Evolutionary conservation across 2,888 invertebrate genomes (phyloP), one percentile per base, ranked within the genome.

Genomic region (Aplocera efformata): DNA sequence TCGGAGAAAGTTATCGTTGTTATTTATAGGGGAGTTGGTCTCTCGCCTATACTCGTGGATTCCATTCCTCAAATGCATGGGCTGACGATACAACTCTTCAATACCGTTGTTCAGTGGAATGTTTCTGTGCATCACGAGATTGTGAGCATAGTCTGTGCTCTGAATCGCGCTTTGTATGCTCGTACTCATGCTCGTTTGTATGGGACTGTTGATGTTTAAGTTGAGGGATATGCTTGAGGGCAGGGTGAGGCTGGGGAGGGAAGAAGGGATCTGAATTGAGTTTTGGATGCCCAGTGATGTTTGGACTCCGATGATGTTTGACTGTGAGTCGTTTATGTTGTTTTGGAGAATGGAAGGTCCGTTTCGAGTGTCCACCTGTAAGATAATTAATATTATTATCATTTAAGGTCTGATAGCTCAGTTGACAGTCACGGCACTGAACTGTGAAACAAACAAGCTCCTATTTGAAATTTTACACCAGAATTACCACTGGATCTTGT

Each of bases 41-140:
- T 82, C 80, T 20, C 77, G 59, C 6, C 79, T 63, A 45, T 79
- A 85, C 0, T 84, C 85, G 49, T 85, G 83, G 1, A 83, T 65
- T 0, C 86, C 88, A 50, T 85, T 88, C 1, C 85, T 60, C 11
- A 74, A 54, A 17, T 77, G 75, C 7, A 63, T 31, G 1, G 58
- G 34, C 5, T 73, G 45, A 0, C 80, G 63, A 44, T 82, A 73
- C 1, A 74, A 35, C 1, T 74, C 72, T 9, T 85, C 84, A 1
- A 89, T 76, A 3, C 90, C 90, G 50, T 83, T 80, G 0, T 78
- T 63, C 0, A 70, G 53, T 1, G 77, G 70, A 36, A 74, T 61
- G 29, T 57, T 64, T 32, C 81, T 50, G 6, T 82, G 83, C 0
- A 86, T 60, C 0, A 86, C 79, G 3, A 88, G 43, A 29, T 86